Conservation (phyloP, 2,113 vertebrate genomes). For the Pelodiscus sinensis region DNA sequence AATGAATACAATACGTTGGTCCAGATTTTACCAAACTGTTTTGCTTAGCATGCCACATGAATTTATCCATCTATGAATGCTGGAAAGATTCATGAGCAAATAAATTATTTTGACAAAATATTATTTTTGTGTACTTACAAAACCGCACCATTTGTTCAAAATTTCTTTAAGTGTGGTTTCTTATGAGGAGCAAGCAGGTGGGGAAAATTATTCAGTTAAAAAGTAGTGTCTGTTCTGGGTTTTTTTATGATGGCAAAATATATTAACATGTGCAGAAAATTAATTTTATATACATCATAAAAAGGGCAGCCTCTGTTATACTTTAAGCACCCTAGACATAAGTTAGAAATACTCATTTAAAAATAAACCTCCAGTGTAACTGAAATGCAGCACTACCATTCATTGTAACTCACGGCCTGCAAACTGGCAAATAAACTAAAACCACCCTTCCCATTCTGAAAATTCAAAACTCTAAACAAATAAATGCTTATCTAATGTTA, state of each 20-base stretch:
- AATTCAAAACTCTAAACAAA: constrained; percentile 41
- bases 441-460: constrained; percentile 1
- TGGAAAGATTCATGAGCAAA: not conserved
- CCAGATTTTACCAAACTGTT: not conserved
- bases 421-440: constrained; percentile 40
- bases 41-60: not conserved
- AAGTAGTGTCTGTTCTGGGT: not conserved
- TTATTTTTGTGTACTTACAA: not conserved
- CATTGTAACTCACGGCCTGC: constrained; percentile 41
- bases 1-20: fast-evolving
- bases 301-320: constrained; percentile 39
- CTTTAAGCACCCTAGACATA: constrained; percentile 52
- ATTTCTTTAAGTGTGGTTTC: not conserved
- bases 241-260: constrained; percentile 13
- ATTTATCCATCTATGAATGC: not conserved
- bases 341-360: constrained; percentile 53
- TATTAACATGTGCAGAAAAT: not conserved
- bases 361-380: constrained; percentile 45
- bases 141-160: not conserved
- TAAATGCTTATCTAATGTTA: constrained; percentile 44
- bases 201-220: not conserved
- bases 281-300: constrained; percentile 42
- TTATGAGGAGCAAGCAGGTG: not conserved
- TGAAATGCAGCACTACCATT: constrained; percentile 52
- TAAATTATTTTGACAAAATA: not conserved